phyloP scores from a whole-genome alignment of 2,888 invertebrate species.

The Lasioglossum marginatum region DNA sequence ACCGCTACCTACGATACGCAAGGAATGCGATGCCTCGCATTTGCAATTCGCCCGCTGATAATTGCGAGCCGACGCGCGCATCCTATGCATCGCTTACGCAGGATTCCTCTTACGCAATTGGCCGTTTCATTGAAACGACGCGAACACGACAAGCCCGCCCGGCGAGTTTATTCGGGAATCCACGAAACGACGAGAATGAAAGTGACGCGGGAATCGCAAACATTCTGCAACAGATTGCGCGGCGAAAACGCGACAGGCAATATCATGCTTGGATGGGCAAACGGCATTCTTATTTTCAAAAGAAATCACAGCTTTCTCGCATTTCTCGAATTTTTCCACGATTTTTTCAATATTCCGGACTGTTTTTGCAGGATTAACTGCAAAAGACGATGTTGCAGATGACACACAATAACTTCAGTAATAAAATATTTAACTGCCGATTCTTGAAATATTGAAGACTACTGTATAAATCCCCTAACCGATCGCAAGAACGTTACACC shows the following conservation, averaged over 20 bases:
- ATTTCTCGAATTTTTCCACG: not conserved
- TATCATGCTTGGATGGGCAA: not conserved
- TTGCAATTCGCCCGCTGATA: slow-evolving; percentile 53
- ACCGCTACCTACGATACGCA: slow-evolving; percentile 61
- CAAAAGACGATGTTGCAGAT: too few relatives aligned
- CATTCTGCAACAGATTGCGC: not conserved
- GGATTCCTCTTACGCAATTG: slow-evolving; percentile 47
- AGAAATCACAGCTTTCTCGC: not conserved
- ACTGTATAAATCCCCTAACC: too few relatives aligned
- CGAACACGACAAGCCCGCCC: not conserved
- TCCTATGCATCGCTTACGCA: slow-evolving; percentile 32
- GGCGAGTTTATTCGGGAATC: slow-evolving; percentile 27
- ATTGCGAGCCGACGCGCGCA: slow-evolving; percentile 39
- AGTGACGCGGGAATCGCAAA: slow-evolving; percentile 41
- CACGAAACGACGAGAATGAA: slow-evolving; percentile 28
- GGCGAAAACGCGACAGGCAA: not conserved
- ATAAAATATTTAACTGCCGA: too few relatives aligned
- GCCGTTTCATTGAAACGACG: slow-evolving; percentile 36
- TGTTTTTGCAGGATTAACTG: too few relatives aligned
- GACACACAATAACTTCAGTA: too few relatives aligned
- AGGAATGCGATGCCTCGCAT: slow-evolving; percentile 56
- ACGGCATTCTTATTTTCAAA: not conserved
- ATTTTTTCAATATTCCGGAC: not conserved
- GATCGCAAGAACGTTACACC: not conserved
- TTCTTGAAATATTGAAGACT: too few relatives aligned